Percentiles rank a stretch among this genome's conserved stretches.
Conservation (phyloP, 2,113 vertebrate species). For the Papio anubis region DNA sequence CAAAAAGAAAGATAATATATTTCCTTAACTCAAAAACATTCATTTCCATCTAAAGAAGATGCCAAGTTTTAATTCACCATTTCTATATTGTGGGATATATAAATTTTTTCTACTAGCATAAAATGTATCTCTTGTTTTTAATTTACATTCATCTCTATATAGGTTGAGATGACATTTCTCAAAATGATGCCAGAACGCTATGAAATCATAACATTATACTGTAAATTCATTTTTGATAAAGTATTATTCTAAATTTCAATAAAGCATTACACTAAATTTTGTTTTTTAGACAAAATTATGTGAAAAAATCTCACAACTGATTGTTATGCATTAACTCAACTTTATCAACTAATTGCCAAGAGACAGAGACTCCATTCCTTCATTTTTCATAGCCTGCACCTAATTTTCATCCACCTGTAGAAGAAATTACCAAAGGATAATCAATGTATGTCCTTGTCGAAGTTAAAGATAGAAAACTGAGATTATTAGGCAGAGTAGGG, state of each 20-base stretch:
- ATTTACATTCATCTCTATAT: not conserved
- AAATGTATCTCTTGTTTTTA: not conserved
- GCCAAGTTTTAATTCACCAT: not conserved
- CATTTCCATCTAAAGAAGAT: not conserved
- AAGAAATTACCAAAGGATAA: not conserved
- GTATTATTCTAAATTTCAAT: not conserved
- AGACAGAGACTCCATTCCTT: not conserved
- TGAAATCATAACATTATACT: not conserved
- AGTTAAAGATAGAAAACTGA: not conserved
- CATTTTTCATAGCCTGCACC: not conserved
- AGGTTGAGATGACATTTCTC: not conserved
- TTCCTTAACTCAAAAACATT: not conserved
- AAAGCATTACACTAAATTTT: not conserved
- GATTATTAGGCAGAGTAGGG: not conserved
- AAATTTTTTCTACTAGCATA: not conserved
- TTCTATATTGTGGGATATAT: not conserved
- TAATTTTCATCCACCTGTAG: not conserved
- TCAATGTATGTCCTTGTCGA: not conserved
- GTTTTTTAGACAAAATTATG: not conserved
- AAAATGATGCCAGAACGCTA: not conserved
- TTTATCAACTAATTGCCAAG: not conserved
- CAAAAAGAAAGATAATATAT: not conserved
- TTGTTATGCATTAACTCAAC: not conserved
- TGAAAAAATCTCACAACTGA: not conserved
- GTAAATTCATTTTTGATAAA: not conserved